These are phyloP conservation scores for Festucalex cinctus DNA, from an alignment of 2,113 vertebrate genomes.

Conservation along the genomic window DNA sequence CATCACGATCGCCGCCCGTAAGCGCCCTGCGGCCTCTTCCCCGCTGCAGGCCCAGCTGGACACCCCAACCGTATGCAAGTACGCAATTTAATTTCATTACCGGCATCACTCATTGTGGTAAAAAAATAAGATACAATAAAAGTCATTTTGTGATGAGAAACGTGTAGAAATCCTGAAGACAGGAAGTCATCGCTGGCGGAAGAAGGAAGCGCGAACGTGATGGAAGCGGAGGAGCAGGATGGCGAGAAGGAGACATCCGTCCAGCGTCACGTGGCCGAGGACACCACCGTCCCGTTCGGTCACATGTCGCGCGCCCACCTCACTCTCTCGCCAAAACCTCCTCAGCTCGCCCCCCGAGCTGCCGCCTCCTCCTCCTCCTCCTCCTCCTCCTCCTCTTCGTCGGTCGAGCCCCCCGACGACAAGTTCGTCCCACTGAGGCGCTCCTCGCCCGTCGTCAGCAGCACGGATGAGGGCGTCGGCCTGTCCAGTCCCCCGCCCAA, in stretches of 20 bases:
- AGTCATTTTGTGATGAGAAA: too few species aligned
- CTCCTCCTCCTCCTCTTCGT: neutral
- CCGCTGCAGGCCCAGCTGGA: slow-evolving; percentile 27
- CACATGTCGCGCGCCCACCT: slow-evolving; percentile 75
- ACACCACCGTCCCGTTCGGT: neutral
- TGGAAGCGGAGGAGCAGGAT: neutral
- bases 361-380: too few species aligned
- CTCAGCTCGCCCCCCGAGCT: neutral
- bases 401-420: neutral
- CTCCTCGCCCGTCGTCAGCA: slow-evolving; percentile 17
- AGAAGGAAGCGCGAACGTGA: neutral
- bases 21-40: slow-evolving; percentile 45
- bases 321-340: slow-evolving; percentile 70
- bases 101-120: too few species aligned
- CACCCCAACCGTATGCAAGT: slow-evolving; percentile 1
- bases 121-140: too few species aligned
- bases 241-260: neutral
- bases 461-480: slow-evolving; percentile 48
- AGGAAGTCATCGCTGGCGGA: neutral
- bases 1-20: slow-evolving; percentile 69
- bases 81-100: neutral
- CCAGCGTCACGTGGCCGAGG: neutral
- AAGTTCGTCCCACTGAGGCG: slow-evolving; percentile 26
- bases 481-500: slow-evolving; percentile 50
- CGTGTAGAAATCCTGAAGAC: neutral